A percentile compares a stretch with the other conserved stretches of the same genome.
Conservation (phyloP, 2,888 invertebrate species). For the Leucoptera coffeella region DNA sequence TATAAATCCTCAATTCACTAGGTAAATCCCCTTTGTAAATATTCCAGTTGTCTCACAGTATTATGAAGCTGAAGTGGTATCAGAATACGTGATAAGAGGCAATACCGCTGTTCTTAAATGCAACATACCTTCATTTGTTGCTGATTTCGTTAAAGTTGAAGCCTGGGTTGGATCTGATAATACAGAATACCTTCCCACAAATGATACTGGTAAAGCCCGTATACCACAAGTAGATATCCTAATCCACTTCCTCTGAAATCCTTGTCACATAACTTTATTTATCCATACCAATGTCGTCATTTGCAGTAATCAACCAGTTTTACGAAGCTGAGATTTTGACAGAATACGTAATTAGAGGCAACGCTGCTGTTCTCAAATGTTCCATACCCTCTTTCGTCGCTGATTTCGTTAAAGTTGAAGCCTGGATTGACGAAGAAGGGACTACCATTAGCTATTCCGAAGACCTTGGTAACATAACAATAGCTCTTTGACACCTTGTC, state of each 20-base stretch:
- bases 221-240: neutral
- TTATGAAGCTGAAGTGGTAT: conserved; percentile 83
- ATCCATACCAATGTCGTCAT: conserved; percentile 1
- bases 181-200: conserved; percentile 63
- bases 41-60: conserved; percentile 78
- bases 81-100: conserved; percentile 84
- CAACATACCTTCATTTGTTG: conserved; percentile 87
- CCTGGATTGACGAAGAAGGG: conserved; percentile 67
- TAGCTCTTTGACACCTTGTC: conserved; percentile 16
- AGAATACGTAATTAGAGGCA: conserved; percentile 85
- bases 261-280: too few relatives aligned
- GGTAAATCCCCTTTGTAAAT: conserved; percentile 1
- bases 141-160: conserved; percentile 86
- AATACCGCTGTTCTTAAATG: conserved; percentile 85
- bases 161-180: conserved; percentile 68
- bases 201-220: conserved; percentile 64
- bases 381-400: conserved; percentile 87
- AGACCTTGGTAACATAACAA: conserved; percentile 61
- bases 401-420: conserved; percentile 85
- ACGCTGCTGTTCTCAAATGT: conserved; percentile 82
- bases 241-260: too few relatives aligned
- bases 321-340: conserved; percentile 85
- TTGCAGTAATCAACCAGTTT: conserved; percentile 77
- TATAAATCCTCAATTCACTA: too few relatives aligned
- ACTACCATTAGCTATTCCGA: conserved; percentile 61